Percentiles rank a stretch among this genome's conserved stretches.
Evolutionary conservation across 2,797 vertebrate species (phyloP).

Genomic region (Clangula hyemalis): DNA sequence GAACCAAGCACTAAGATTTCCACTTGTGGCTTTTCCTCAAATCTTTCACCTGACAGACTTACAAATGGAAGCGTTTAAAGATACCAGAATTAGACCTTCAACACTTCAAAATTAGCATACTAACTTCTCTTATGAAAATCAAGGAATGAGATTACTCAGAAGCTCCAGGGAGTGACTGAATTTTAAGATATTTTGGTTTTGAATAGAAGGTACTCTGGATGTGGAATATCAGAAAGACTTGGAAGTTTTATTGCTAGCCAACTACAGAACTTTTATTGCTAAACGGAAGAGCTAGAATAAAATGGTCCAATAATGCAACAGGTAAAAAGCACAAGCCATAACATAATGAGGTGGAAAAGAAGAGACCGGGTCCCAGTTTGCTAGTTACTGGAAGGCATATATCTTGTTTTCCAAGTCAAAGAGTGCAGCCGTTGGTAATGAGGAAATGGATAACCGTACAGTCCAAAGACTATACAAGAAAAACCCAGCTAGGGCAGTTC

Average conservation of each 20-base stretch:
- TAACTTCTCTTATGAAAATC: neutral
- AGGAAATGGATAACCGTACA: neutral
- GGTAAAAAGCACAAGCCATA: neutral
- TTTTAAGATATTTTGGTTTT: neutral
- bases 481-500: neutral
- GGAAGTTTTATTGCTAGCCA: neutral
- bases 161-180: neutral
- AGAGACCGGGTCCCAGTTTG: neutral
- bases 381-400: neutral
- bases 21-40: neutral
- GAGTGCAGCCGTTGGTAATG: neutral
- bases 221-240: neutral
- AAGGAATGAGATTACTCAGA: neutral
- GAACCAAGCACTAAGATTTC: neutral
- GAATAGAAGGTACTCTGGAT: neutral
- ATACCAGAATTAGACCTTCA: neutral
- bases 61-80: neutral
- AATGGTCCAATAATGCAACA: neutral
- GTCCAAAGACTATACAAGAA: neutral
- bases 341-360: neutral
- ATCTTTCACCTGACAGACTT: neutral
- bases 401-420: neutral
- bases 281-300: neutral
- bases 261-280: neutral
- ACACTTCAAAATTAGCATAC: neutral